phyloP scores from a whole-genome alignment of 1,140 invertebrate species.

The Pectinophora gossypiella region DNA sequence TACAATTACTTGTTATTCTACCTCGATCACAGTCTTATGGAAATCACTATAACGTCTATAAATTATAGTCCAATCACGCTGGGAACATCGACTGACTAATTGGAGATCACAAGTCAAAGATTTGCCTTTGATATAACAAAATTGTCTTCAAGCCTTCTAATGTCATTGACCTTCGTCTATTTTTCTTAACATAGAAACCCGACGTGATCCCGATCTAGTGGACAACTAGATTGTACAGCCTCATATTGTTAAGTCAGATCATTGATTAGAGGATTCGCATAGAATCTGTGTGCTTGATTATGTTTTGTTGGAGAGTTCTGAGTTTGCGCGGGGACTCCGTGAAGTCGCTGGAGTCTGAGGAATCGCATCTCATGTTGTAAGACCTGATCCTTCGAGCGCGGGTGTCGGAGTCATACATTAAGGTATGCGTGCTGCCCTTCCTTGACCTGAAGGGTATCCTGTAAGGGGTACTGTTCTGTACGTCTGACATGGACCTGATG shows the following conservation, averaged over 20 bases:
- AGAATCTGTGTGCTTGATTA: constrained; percentile 59
- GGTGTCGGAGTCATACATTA: constrained; percentile 64
- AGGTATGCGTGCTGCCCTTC: constrained; percentile 41
- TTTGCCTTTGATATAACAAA: background rate
- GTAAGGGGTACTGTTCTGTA: constrained; percentile 61
- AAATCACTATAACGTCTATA: constrained; percentile 39
- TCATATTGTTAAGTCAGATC: constrained; percentile 33
- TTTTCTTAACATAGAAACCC: too few species aligned
- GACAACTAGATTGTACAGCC: constrained; percentile 43
- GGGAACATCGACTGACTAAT: background rate
- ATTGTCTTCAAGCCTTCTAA: background rate
- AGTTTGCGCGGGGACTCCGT: constrained; percentile 40
- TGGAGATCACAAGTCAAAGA: background rate
- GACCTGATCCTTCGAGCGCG: constrained; percentile 39
- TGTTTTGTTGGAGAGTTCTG: constrained; percentile 48
- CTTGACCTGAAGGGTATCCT: constrained; percentile 46
- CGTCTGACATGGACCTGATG: constrained; percentile 67
- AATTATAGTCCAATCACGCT: background rate
- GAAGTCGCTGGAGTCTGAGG: constrained; percentile 59
- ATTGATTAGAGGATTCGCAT: constrained; percentile 58
- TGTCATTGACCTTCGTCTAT: background rate
- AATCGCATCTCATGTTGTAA: constrained; percentile 39
- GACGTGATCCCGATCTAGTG: constrained; percentile 33
- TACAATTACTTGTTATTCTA: constrained; percentile 22
- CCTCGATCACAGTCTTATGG: constrained; percentile 58